A percentile compares a stretch with the other conserved stretches of the same genome.
phyloP scores from a whole-genome alignment of 2,888 invertebrate species.

The Tenthredo distinguenda region DNA sequence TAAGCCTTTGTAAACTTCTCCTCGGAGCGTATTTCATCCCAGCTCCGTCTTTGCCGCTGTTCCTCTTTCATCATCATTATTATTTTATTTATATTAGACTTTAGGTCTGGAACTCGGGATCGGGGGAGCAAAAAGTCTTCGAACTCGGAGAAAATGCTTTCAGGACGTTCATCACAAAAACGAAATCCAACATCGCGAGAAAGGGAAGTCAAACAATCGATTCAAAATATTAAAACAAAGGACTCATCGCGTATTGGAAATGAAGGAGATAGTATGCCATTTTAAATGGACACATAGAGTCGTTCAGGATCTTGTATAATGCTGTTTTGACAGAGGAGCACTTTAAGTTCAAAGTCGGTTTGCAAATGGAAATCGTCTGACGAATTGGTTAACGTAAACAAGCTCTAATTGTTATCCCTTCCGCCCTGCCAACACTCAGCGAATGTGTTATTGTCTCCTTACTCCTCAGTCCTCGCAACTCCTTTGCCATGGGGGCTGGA shows the following conservation, averaged over 20 bases:
- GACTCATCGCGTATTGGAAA: background rate
- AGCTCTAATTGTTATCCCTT: slow-evolving; percentile 39
- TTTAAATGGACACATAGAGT: background rate
- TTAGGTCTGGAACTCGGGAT: background rate
- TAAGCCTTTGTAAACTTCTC: slow-evolving; percentile 30
- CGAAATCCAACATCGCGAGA: background rate
- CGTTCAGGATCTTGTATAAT: background rate
- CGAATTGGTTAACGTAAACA: slow-evolving; percentile 44
- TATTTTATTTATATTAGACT: slow-evolving; percentile 30
- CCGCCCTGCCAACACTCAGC: slow-evolving; percentile 19
- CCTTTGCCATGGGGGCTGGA: background rate
- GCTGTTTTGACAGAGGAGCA: background rate
- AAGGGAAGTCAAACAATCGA: background rate
- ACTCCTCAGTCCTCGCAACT: slow-evolving; percentile 6
- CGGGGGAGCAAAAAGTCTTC: background rate
- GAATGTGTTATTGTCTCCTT: slow-evolving; percentile 42
- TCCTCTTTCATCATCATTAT: slow-evolving; percentile 11
- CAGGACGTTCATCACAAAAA: background rate
- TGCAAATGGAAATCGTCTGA: slow-evolving; percentile 34
- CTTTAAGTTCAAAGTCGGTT: slow-evolving; percentile 1
- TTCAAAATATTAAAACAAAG: background rate
- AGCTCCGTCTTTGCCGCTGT: slow-evolving; percentile 1
- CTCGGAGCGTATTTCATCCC: background rate
- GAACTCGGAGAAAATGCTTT: background rate
- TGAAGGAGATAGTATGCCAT: background rate